Percentiles rank a stretch among this genome's conserved stretches.
Evolutionary conservation across 2,113 vertebrate genomes (phyloP).

Genomic region (Macquaria australasica): DNA sequence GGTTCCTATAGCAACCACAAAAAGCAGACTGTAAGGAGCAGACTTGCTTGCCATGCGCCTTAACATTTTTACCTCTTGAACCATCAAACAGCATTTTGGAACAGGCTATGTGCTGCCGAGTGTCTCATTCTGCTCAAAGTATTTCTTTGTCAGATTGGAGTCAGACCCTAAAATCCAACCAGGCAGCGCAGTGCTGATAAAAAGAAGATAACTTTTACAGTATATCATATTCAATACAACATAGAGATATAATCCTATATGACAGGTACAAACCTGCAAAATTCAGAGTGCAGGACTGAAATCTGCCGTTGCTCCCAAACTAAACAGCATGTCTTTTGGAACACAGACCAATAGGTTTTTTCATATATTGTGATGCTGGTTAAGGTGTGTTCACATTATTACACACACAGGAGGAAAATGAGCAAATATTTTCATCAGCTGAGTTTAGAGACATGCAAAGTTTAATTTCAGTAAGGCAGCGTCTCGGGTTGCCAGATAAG

Average conservation of each 20-base stretch:
- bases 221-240: not conserved
- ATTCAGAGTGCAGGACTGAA: not conserved
- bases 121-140: constrained; percentile 37
- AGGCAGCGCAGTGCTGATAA: constrained; percentile 1
- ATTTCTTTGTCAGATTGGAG: constrained; percentile 21
- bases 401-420: no score
- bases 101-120: constrained; percentile 27
- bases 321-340: not conserved
- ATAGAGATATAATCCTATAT: not conserved
- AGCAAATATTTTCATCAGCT: no score
- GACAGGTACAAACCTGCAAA: not conserved
- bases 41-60: constrained; percentile 35
- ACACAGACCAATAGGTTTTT: not conserved
- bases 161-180: constrained; percentile 4
- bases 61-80: constrained; percentile 50
- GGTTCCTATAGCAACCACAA: constrained; percentile 73
- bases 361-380: not conserved
- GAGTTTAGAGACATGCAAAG: no score
- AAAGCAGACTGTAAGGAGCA: constrained; percentile 48
- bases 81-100: constrained; percentile 72
- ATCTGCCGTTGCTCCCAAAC: not conserved
- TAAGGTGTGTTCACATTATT: not conserved
- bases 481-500: no score
- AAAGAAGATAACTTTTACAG: not conserved
- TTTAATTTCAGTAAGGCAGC: no score